Evolutionary conservation across 2,113 vertebrate genomes (phyloP).

Genomic region (Aix galericulata): DNA sequence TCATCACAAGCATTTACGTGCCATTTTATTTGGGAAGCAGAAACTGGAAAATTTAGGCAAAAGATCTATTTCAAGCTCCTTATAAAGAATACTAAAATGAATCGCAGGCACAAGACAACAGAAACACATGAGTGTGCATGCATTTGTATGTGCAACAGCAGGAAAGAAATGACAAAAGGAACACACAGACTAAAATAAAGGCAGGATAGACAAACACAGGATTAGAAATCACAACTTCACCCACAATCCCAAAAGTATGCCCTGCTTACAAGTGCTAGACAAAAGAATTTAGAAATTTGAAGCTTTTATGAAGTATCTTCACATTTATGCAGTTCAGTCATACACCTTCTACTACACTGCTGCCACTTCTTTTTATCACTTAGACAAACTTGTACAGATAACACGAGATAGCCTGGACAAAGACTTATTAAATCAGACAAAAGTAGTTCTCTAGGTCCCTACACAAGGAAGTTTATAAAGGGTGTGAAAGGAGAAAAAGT

Average conservation of each 20-base stretch:
- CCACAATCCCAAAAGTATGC: neutral
- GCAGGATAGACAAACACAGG: neutral
- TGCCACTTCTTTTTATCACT: neutral
- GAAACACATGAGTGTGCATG: neutral
- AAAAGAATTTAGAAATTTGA: neutral
- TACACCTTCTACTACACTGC: constrained; percentile 16
- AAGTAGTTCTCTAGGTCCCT: neutral
- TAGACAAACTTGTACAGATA: constrained; percentile 17
- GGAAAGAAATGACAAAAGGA: neutral
- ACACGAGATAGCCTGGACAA: constrained; percentile 9
- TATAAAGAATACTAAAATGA: neutral
- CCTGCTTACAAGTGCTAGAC: neutral
- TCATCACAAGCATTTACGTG: neutral
- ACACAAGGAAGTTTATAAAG: neutral
- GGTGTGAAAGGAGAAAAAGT: neutral
- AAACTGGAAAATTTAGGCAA: neutral
- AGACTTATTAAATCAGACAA: neutral
- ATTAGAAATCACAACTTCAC: neutral
- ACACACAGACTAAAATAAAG: neutral
- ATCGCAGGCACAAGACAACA: neutral
- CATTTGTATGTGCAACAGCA: neutral
- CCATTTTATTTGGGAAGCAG: neutral
- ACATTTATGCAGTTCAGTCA: neutral
- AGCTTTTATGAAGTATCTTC: neutral
- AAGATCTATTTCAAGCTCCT: neutral